Evolutionary conservation across 2,888 invertebrate genomes (phyloP).

Genomic region (Apomyelois bistriatella): DNA sequence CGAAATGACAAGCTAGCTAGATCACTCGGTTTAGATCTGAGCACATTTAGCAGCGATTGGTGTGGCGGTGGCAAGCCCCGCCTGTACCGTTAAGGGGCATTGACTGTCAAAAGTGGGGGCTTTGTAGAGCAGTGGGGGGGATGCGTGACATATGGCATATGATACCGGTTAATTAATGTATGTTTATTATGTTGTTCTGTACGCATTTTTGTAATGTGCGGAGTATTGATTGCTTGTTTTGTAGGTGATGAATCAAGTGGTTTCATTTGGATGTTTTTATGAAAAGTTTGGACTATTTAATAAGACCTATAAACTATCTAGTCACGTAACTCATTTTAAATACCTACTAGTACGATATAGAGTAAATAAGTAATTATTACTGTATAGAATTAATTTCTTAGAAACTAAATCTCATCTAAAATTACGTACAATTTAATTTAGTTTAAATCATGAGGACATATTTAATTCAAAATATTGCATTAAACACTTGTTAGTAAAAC

Average conservation of each 20-base stretch:
- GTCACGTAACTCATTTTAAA: too few relatives aligned
- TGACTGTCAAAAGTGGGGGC: constrained; percentile 70
- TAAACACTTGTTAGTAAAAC: too few relatives aligned
- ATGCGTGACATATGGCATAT: constrained; percentile 63
- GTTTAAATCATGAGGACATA: too few relatives aligned
- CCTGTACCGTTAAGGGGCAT: constrained; percentile 77
- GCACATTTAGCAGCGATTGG: constrained; percentile 65
- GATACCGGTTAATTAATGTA: constrained; percentile 55
- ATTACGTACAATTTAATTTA: too few relatives aligned
- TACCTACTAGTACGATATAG: too few relatives aligned
- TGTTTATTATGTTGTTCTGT: constrained; percentile 8
- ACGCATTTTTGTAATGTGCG: constrained; percentile 10
- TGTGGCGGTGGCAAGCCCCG: constrained; percentile 65
- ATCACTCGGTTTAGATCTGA: constrained; percentile 75
- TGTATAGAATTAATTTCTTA: too few relatives aligned
- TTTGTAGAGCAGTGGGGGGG: constrained; percentile 65
- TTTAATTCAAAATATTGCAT: too few relatives aligned
- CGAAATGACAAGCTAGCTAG: constrained; percentile 75
- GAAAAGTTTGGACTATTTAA: too few relatives aligned
- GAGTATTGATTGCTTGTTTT: background rate
- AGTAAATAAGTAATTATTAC: too few relatives aligned
- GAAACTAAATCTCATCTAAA: too few relatives aligned
- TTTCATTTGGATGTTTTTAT: too few relatives aligned
- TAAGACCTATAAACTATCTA: too few relatives aligned
- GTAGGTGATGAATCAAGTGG: background rate